Conservation (phyloP, 2,888 invertebrate species). For the Polymixis lichenea region DNA sequence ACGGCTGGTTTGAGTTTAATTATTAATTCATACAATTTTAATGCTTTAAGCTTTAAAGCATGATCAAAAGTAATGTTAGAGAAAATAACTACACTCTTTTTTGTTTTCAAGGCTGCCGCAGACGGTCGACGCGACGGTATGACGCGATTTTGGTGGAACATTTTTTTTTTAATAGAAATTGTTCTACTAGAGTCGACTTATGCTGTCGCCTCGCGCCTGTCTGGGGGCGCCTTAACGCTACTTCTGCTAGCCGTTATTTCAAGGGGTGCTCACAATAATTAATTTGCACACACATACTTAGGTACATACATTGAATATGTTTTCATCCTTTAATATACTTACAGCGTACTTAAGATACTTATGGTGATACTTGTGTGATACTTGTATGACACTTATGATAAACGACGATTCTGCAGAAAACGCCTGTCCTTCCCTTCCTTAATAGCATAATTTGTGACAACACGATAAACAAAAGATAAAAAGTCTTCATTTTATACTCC, state of each 20-base stretch:
- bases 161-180: too few relatives aligned
- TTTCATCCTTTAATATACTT: neutral
- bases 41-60: slow-evolving; percentile 17
- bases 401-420: slow-evolving; percentile 18
- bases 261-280: neutral
- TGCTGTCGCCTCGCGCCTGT: too few relatives aligned
- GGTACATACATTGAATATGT: neutral
- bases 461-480: slow-evolving; percentile 42
- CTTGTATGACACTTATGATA: too few relatives aligned
- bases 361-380: too few relatives aligned
- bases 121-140: too few relatives aligned
- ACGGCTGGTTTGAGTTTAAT: slow-evolving; percentile 17
- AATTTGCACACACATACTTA: slow-evolving; percentile 1
- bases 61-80: neutral
- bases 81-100: neutral
- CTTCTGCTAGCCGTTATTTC: neutral
- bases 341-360: neutral
- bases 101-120: neutral
- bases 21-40: neutral
- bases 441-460: slow-evolving; percentile 46
- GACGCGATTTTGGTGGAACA: too few relatives aligned
- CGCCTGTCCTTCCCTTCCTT: slow-evolving; percentile 4
- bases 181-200: too few relatives aligned
- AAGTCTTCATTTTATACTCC: slow-evolving; percentile 38
- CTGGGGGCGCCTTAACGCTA: neutral